Evolutionary conservation across 1,140 invertebrate genomes (phyloP).

Genomic region (Polyergus mexicanus): DNA sequence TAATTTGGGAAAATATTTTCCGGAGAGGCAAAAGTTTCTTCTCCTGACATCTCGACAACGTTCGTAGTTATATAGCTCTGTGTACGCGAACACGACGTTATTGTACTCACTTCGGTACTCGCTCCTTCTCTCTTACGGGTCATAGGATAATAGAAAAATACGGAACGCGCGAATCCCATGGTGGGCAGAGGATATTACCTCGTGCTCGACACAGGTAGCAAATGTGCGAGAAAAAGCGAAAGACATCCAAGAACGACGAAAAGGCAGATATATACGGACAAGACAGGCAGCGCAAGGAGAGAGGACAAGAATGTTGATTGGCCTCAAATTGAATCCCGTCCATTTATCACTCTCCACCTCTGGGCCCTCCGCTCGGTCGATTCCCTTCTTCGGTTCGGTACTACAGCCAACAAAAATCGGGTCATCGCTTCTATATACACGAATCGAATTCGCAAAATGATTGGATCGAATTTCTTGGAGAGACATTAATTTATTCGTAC

Average conservation of each 20-base stretch:
- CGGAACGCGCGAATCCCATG: conserved; percentile 20
- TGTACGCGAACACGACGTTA: conserved; percentile 65
- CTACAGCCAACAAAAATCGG: conserved; percentile 72
- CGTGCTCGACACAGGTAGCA: conserved; percentile 69
- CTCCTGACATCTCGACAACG: conserved; percentile 24
- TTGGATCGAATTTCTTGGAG: conserved; percentile 66
- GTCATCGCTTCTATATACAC: conserved; percentile 31
- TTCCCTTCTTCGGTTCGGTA: conserved; percentile 11
- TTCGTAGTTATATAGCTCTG: conserved; percentile 15
- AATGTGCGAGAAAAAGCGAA: conserved; percentile 78
- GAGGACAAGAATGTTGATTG: conserved; percentile 84
- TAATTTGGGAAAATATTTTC: conserved; percentile 37
- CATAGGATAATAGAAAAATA: conserved; percentile 60
- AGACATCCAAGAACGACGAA: conserved; percentile 69
- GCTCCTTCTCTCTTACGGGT: conserved; percentile 26
- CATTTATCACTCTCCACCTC: conserved; percentile 81
- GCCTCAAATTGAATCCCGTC: conserved; percentile 84
- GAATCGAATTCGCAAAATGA: conserved; percentile 64
- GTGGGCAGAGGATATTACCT: conserved; percentile 33
- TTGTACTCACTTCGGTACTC: conserved; percentile 59
- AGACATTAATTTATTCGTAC: conserved; percentile 27
- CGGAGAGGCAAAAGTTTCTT: conserved; percentile 18
- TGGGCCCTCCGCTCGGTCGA: conserved; percentile 38
- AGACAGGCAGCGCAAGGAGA: conserved; percentile 71
- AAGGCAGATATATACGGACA: conserved; percentile 70